phyloP scores from a whole-genome alignment of 92 coral and sea anemone species.

The Parazoanthus atlanticus region DNA sequence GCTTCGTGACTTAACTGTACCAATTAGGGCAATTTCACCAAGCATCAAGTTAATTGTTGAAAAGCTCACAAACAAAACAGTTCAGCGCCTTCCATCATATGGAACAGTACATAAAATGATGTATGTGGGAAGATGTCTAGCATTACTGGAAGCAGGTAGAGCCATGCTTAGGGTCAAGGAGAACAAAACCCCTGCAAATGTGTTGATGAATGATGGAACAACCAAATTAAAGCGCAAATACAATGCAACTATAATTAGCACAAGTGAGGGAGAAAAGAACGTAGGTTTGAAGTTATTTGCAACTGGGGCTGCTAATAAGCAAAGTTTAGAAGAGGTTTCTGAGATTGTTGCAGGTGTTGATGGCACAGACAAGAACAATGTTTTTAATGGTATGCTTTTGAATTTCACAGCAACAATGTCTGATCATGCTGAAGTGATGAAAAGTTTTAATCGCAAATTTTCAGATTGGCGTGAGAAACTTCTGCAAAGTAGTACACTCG shows the following conservation, averaged over 20 bases:
- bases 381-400: neutral
- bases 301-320: conserved; percentile 5
- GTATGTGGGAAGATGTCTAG: conserved; percentile 19
- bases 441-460: neutral
- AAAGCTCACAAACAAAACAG: neutral
- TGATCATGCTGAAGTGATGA: conserved; percentile 33
- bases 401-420: conserved; percentile 32
- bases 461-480: neutral
- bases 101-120: conserved; percentile 11
- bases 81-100: conserved; percentile 3
- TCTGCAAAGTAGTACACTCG: neutral
- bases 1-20: neutral
- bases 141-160: conserved; percentile 18
- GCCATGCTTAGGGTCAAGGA: conserved; percentile 25
- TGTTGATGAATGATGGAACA: conserved; percentile 14
- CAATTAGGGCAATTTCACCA: conserved; percentile 7
- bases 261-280: conserved; percentile 14
- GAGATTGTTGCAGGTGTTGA: conserved; percentile 8
- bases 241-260: conserved; percentile 12
- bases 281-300: conserved; percentile 3
- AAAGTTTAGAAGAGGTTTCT: conserved; percentile 3
- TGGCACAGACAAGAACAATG: neutral
- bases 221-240: conserved; percentile 4
- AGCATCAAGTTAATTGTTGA: conserved; percentile 16
- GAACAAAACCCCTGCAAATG: conserved; percentile 9